Percentiles rank a stretch among this genome's conserved stretches.
Evolutionary conservation across 2,113 vertebrate genomes (phyloP).

Genomic region (Mola mola): DNA sequence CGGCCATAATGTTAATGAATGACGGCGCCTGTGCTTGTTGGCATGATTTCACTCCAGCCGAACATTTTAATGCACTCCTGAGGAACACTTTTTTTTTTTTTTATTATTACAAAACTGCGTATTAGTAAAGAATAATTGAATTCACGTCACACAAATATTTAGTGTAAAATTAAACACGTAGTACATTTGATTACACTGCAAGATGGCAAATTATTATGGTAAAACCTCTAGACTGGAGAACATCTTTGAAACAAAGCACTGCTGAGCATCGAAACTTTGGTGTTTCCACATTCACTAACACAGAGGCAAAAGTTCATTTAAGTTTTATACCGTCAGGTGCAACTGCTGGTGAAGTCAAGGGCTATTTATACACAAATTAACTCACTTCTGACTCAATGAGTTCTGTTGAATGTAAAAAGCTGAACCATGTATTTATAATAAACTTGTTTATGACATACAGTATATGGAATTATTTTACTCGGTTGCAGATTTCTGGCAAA

Average conservation of each 20-base stretch:
- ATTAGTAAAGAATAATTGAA: constrained; percentile 42
- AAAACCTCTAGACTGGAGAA: not conserved
- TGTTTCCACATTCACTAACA: not conserved
- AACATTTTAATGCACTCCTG: constrained; percentile 27
- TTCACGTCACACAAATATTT: constrained; percentile 17
- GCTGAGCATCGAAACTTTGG: constrained; percentile 31
- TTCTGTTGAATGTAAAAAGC: constrained; percentile 11
- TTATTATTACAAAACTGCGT: constrained; percentile 11
- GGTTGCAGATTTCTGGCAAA: no score
- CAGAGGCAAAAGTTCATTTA: constrained; percentile 13
- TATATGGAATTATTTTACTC: not conserved
- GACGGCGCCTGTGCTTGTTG: not conserved
- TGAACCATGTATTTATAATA: constrained; percentile 71
- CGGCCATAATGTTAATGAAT: not conserved
- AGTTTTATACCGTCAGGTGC: constrained; percentile 33
- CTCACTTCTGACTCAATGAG: constrained; percentile 10
- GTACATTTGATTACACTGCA: constrained; percentile 26
- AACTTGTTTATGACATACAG: constrained; percentile 52
- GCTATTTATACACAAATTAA: constrained; percentile 60
- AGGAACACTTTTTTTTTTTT: constrained; percentile 13
- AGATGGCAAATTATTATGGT: constrained; percentile 21
- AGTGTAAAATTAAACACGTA: constrained; percentile 2
- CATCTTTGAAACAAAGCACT: constrained; percentile 53
- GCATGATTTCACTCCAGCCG: constrained; percentile 7
- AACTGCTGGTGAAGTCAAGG: constrained; percentile 47